Percentiles rank a stretch among this genome's conserved stretches.
Conservation (phyloP, 1,140 invertebrate genomes). For the Neodiprion fabricii region DNA sequence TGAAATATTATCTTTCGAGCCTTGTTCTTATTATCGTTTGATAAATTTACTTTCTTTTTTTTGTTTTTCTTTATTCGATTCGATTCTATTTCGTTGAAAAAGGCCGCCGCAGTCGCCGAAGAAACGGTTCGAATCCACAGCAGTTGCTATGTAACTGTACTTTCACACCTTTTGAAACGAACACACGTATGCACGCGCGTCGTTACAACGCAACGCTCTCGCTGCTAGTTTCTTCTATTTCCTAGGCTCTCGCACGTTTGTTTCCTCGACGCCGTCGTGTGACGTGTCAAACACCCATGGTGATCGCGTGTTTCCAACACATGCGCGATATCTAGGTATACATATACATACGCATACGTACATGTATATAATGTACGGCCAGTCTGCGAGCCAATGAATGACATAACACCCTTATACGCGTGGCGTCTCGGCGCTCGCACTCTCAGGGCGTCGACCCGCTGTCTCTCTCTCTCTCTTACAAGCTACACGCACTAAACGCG, state of each 20-base stretch:
- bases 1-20: too few species aligned
- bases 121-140: background rate
- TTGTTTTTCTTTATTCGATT: background rate
- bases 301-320: too few species aligned
- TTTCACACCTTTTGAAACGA: background rate
- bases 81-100: background rate
- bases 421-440: background rate
- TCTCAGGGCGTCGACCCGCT: background rate
- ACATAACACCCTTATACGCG: background rate
- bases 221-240: background rate
- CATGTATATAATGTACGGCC: background rate
- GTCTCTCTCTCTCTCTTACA: too few species aligned
- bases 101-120: background rate
- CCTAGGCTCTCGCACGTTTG: too few species aligned
- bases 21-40: background rate
- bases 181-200: too few species aligned
- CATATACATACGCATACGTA: background rate
- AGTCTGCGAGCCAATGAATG: background rate
- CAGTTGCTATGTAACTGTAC: background rate
- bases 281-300: too few species aligned
- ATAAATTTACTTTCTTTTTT: background rate
- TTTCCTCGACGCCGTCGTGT: too few species aligned
- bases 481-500: too few species aligned
- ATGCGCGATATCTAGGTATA: background rate
- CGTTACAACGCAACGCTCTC: background rate